Percentiles rank a stretch among this genome's conserved stretches.
Evolutionary conservation across 2,888 invertebrate species (phyloP).

Genomic region (Argynnis bischoffii): DNA sequence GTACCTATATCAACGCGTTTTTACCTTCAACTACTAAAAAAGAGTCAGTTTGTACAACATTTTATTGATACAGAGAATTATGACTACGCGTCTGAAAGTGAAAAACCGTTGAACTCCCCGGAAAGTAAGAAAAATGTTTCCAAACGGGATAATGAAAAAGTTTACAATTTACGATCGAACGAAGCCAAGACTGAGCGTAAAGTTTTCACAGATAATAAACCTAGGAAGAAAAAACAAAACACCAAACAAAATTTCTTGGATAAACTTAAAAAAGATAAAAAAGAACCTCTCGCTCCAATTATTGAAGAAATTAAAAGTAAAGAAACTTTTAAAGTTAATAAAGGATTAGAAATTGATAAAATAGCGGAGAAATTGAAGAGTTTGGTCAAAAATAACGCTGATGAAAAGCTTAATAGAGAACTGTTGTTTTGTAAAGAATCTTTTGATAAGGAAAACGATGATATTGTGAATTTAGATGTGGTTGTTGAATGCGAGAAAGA

Average conservation of each 20-base stretch:
- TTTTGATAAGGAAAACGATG: constrained; percentile 53
- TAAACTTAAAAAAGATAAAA: constrained; percentile 46
- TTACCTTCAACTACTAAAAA: constrained; percentile 69
- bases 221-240: constrained; percentile 34
- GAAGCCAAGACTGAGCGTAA: constrained; percentile 67
- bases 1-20: constrained; percentile 74
- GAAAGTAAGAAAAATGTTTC: constrained; percentile 49
- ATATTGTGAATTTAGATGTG: constrained; percentile 18
- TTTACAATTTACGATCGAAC: constrained; percentile 66
- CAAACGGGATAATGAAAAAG: constrained; percentile 57
- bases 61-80: constrained; percentile 64
- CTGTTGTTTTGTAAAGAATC: constrained; percentile 66
- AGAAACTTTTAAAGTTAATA: constrained; percentile 58
- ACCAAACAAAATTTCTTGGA: constrained; percentile 33
- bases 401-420: constrained; percentile 61
- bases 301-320: constrained; percentile 68
- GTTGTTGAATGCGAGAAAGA: constrained; percentile 2
- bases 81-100: constrained; percentile 72
- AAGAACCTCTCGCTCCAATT: constrained; percentile 69
- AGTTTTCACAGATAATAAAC: constrained; percentile 54
- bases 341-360: constrained; percentile 68
- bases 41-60: constrained; percentile 65
- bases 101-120: constrained; percentile 53
- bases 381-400: constrained; percentile 55
- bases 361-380: constrained; percentile 75